Evolutionary conservation across 2,888 invertebrate genomes (phyloP).

Genomic region (Lamellibrachia satsuma): DNA sequence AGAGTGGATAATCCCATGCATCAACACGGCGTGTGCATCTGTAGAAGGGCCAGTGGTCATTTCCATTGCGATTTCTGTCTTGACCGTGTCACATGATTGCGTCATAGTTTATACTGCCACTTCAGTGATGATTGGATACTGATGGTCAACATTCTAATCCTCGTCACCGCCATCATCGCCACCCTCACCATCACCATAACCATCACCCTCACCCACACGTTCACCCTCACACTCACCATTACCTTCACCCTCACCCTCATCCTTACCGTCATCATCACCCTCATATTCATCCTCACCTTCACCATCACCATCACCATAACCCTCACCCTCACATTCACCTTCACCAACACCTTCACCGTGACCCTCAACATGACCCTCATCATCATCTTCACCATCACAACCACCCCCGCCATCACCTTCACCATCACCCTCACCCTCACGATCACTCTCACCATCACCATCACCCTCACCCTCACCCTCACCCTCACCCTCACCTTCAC

Average conservation of each 20-base stretch:
- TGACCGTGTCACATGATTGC: background rate
- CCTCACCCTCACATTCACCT: background rate
- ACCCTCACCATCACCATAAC: too few species aligned
- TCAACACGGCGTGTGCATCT: background rate
- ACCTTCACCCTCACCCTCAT: background rate
- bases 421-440: too few species aligned
- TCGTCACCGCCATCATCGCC: too few species aligned
- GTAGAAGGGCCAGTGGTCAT: background rate
- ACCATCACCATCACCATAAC: too few species aligned
- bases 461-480: background rate
- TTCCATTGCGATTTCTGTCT: background rate
- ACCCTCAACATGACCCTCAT: too few species aligned
- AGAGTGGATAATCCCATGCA: background rate
- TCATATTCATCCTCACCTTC: too few species aligned
- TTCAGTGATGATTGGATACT: background rate
- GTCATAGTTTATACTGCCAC: background rate
- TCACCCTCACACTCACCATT: background rate
- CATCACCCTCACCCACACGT: too few species aligned
- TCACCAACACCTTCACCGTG: background rate
- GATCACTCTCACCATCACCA: too few species aligned
- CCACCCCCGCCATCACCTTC: too few species aligned
- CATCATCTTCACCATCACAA: too few species aligned
- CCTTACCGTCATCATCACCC: too few species aligned
- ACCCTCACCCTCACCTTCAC: too few species aligned
- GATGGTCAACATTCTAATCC: background rate